phyloP scores from a whole-genome alignment of 2,888 invertebrate genomes.

The Mythimna vitellina region DNA sequence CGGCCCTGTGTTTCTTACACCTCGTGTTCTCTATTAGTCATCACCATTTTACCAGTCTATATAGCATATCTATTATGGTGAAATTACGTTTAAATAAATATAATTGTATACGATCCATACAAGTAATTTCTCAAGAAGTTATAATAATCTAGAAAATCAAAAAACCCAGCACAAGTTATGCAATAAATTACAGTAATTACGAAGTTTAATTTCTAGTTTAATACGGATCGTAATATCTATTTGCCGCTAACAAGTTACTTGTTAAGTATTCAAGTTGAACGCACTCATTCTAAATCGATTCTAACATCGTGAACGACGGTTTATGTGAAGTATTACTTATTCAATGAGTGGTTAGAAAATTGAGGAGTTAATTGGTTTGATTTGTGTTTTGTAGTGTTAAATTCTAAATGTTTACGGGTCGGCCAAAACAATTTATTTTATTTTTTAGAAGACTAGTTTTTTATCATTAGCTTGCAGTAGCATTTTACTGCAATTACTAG shows the following conservation, averaged over 20 bases:
- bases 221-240: constrained; percentile 40
- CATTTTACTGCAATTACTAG: not conserved
- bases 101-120: not conserved
- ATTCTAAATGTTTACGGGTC: not conserved
- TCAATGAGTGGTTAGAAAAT: constrained; percentile 7
- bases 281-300: constrained; percentile 51
- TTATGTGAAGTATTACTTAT: constrained; percentile 16
- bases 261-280: constrained; percentile 53
- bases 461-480: not conserved
- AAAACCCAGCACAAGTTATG: constrained; percentile 8
- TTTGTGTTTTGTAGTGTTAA: not conserved
- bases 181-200: constrained; percentile 29
- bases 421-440: not conserved
- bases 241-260: constrained; percentile 44
- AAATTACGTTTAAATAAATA: too few species aligned
- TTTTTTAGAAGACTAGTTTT: not conserved
- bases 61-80: too few species aligned
- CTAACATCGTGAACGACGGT: constrained; percentile 17
- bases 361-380: constrained; percentile 13
- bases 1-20: too few species aligned
- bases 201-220: constrained; percentile 34
- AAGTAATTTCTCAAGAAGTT: not conserved
- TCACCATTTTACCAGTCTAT: too few species aligned
- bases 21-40: too few species aligned
- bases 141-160: not conserved